A percentile compares a stretch with the other conserved stretches of the same genome.
These are phyloP conservation scores for roundworm (Caenorhabditis elegans) DNA, from an alignment of 1,140 invertebrate species.

Conservation along the genomic window WBcel235 BX284606.5:5670001-5670500, in stretches of 20 bases:
- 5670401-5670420: not conserved
- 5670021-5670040: constrained; percentile 7
- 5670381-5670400: constrained; percentile 10
- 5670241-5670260: not conserved
- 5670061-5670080: not conserved
- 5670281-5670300: not conserved
- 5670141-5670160: not conserved
- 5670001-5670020: constrained; percentile 11
- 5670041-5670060: constrained; percentile 24
- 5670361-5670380: constrained; percentile 5
- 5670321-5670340: no score
- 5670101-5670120: not conserved
- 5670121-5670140: not conserved
- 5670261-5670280: not conserved
- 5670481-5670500: constrained; percentile 24
- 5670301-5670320: not conserved
- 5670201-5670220: not conserved
- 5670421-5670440: constrained; percentile 20
- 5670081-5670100: not conserved
- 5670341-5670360: no score
- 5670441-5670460: constrained; percentile 3
- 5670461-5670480: constrained; percentile 6
- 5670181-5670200: not conserved
- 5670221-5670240: not conserved
- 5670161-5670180: not conserved